Percentiles rank a stretch among this genome's conserved stretches.
Conservation (phyloP, 2,113 vertebrate species). For the Pipra filicauda region DNA sequence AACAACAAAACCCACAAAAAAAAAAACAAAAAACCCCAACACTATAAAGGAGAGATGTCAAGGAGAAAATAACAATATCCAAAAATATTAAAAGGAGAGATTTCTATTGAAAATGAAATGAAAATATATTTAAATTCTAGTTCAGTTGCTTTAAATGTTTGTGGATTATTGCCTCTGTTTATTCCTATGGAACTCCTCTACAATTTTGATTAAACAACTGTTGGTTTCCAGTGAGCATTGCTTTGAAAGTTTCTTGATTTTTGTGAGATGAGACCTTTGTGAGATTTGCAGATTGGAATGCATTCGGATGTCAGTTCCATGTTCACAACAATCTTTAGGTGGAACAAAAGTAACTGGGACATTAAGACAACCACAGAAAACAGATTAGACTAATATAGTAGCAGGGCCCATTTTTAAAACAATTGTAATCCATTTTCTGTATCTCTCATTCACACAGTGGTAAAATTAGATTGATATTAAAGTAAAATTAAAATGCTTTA, state of each 20-base stretch:
- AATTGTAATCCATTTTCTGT: not conserved
- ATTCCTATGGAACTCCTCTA: not conserved
- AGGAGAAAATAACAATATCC: not conserved
- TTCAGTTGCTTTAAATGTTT: not conserved
- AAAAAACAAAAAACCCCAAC: not conserved
- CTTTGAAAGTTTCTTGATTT: not conserved
- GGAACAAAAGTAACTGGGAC: not conserved
- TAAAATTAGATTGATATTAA: not conserved
- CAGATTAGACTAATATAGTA: not conserved
- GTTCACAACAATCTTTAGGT: not conserved
- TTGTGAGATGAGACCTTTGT: not conserved
- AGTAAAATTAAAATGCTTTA: not conserved
- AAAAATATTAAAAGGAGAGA: not conserved
- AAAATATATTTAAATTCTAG: not conserved
- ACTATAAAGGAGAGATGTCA: not conserved
- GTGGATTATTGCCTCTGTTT: not conserved
- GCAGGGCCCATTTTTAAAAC: not conserved
- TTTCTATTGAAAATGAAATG: not conserved
- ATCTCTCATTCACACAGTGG: not conserved
- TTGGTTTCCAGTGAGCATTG: not conserved
- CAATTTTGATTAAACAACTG: not conserved
- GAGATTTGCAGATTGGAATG: not conserved
- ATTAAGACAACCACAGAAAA: not conserved
- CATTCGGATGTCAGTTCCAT: not conserved
- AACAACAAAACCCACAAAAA: not conserved